Evolutionary conservation across 2,888 invertebrate species (phyloP), one percentile per base, ranked within the genome.

Genomic region (Adineta ricciae): DNA sequence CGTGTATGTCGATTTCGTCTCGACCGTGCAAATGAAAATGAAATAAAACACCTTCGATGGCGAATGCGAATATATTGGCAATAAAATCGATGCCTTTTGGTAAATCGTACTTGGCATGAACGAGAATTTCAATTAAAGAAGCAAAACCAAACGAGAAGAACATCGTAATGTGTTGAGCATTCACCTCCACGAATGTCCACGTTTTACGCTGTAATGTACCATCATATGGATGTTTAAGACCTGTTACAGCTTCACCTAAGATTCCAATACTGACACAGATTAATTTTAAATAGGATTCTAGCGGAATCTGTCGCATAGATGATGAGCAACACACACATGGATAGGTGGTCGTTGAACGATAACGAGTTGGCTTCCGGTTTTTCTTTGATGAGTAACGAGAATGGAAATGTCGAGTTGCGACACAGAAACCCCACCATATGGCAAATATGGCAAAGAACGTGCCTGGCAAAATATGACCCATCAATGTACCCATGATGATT

Each of bases 21-120:
- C 92, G 88, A 14, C 91, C 92, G 87, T 91, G 91, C 9, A 92
- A 88, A 87, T 92, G 92, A 88, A 90, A 91, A 86, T 88, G 89
- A 88, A 92, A 92, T 11, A 92, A 88, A 78, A 92, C 87, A 9
- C 89, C 91, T 88, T 92, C 92, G 49, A 91, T 89, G 32, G 87
- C 87, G 83, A 91, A 89, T 3, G 92, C 91, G 72, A 92, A 85
- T 5, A 89, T 86, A 19, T 89, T 88, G 4, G 89, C 87, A 9
- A 89, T 88, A 87, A 91, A 92, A 86, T 91, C 91, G 19, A 85
- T 49, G 19, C 72, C 27, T 38, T 50, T 72, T 21, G 86, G 86
- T 56, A 86, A 54, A n/a, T 83, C 52, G n/a, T 78, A 78, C 36
- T 86, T 84, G 19, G 84, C 73, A 84, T 86, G 86, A 36, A 85